These are phyloP conservation scores for Hyaena hyaena DNA, from an alignment of 2,113 vertebrate genomes.

Conservation along the genomic window DNA sequence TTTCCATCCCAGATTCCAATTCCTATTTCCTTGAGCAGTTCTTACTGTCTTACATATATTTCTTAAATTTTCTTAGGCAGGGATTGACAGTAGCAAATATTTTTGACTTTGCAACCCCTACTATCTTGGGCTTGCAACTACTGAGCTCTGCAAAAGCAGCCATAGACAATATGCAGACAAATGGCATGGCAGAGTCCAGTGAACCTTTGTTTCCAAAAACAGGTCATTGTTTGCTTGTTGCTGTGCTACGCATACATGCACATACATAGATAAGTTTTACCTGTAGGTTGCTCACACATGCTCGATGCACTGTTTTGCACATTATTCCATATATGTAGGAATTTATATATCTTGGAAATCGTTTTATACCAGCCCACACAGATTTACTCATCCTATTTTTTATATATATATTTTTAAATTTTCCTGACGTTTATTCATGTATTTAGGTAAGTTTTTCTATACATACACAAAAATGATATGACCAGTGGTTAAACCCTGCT, in stretches of 20 bases:
- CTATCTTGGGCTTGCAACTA: background rate
- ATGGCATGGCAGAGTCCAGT: background rate
- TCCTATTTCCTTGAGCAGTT: background rate
- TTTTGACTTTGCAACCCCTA: background rate
- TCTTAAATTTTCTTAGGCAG: background rate
- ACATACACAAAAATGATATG: background rate
- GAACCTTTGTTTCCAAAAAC: background rate
- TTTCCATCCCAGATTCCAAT: background rate
- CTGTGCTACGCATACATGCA: background rate
- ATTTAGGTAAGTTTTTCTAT: background rate
- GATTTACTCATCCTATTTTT: background rate
- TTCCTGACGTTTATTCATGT: background rate
- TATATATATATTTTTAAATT: background rate
- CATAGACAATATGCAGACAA: background rate
- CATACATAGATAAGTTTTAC: background rate
- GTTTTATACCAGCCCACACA: background rate
- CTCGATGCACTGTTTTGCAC: background rate
- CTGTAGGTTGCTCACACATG: background rate
- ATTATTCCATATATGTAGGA: background rate
- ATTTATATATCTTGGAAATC: background rate
- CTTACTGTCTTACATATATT: background rate
- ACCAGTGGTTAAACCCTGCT: background rate
- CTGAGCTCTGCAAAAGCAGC: background rate
- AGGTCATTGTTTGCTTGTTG: fast-evolving
- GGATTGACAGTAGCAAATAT: background rate